Percentiles rank a stretch among this genome's conserved stretches.
These are phyloP conservation scores for Sminthurides aquaticus DNA, from an alignment of 2,888 invertebrate genomes.

Conservation along the genomic window DNA sequence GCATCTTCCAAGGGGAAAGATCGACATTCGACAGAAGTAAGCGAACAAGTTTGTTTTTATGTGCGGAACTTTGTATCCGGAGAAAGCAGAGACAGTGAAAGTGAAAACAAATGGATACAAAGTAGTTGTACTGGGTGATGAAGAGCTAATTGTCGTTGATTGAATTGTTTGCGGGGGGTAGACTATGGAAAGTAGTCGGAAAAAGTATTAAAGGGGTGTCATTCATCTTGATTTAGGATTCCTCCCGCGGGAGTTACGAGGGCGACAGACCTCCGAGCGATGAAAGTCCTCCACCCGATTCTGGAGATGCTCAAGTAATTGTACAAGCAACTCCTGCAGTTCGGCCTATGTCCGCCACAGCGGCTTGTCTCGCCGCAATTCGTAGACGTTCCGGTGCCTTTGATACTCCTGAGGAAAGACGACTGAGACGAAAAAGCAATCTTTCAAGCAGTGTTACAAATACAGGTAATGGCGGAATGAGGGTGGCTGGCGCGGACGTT, in stretches of 20 bases:
- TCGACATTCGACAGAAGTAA: conserved; percentile 47
- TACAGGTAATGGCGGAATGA: too few relatives aligned
- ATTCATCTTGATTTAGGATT: too few relatives aligned
- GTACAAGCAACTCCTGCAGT: conserved; percentile 25
- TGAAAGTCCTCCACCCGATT: conserved; percentile 45
- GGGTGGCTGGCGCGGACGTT: too few relatives aligned
- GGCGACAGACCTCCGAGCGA: conserved; percentile 45
- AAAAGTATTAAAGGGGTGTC: too few relatives aligned
- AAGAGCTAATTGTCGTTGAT: too few relatives aligned
- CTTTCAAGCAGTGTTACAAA: conserved; percentile 25
- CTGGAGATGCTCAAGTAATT: conserved; percentile 28
- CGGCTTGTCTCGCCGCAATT: conserved; percentile 41
- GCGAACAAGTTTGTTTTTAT: conserved; percentile 13
- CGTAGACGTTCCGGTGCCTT: conserved; percentile 42
- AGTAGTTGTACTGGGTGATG: too few relatives aligned
- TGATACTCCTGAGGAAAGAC: conserved; percentile 41
- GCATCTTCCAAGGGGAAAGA: conserved; percentile 41
- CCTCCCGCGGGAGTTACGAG: conserved; percentile 46
- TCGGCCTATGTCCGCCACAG: conserved; percentile 42
- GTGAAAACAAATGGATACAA: too few relatives aligned
- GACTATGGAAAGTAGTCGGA: too few relatives aligned
- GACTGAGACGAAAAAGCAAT: conserved; percentile 38
- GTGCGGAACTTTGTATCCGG: too few relatives aligned
- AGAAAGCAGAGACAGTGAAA: too few relatives aligned
- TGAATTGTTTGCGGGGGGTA: too few relatives aligned